Conservation (phyloP, 2,888 invertebrate species). For the Polymixis flavicincta region DNA sequence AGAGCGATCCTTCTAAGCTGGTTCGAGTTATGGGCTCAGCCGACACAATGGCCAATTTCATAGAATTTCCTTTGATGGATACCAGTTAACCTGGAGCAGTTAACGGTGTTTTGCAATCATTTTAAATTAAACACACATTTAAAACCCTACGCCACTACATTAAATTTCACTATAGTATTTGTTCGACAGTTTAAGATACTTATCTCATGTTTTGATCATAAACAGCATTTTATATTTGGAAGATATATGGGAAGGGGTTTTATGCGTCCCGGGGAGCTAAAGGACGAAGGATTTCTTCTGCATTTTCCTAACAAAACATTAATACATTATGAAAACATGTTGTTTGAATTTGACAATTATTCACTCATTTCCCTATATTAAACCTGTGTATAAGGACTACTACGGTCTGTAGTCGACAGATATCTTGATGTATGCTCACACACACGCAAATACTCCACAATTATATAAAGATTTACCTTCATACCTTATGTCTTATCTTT, state of each 20-base stretch:
- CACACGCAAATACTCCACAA: background rate
- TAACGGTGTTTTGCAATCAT: constrained; percentile 77
- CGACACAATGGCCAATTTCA: constrained; percentile 89
- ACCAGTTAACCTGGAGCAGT: constrained; percentile 78
- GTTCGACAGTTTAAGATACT: constrained; percentile 30
- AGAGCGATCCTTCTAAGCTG: constrained; percentile 85
- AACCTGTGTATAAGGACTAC: background rate
- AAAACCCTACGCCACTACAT: constrained; percentile 42
- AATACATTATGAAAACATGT: constrained; percentile 5
- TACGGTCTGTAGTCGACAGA: background rate
- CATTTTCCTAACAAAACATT: constrained; percentile 1
- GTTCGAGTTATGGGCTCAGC: constrained; percentile 84
- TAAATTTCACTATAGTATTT: constrained; percentile 40
- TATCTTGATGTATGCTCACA: constrained; percentile 1
- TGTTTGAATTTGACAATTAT: constrained; percentile 1
- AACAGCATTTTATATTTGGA: constrained; percentile 34
- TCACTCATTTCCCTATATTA: constrained; percentile 10
- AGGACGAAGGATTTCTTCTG: background rate
- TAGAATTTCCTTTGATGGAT: constrained; percentile 85
- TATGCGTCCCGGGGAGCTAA: constrained; percentile 22
- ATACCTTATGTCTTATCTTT: constrained; percentile 34
- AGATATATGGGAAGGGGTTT: constrained; percentile 29
- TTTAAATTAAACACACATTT: constrained; percentile 67
- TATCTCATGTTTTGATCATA: constrained; percentile 40
- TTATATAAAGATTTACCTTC: constrained; percentile 16